These are phyloP conservation scores for Omphaloscelis lunosa DNA, from an alignment of 2,888 invertebrate species.

Conservation along the genomic window DNA sequence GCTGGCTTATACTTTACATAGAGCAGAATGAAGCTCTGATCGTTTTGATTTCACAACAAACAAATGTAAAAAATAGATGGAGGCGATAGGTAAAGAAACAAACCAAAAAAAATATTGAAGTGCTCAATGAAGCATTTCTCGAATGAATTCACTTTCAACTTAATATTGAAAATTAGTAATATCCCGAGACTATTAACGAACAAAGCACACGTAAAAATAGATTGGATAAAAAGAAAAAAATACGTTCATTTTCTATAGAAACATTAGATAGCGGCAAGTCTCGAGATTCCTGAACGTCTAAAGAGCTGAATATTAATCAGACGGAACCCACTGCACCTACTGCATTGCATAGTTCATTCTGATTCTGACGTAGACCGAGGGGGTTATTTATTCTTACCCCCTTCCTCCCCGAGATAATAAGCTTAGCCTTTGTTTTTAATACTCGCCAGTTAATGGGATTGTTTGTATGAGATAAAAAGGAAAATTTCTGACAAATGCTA, in stretches of 20 bases:
- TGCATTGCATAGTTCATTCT: slow-evolving; percentile 37
- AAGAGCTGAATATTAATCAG: slow-evolving; percentile 64
- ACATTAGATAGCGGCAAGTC: slow-evolving; percentile 30
- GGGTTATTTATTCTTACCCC: slow-evolving; percentile 63
- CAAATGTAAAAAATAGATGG: not conserved
- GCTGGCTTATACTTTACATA: slow-evolving; percentile 23
- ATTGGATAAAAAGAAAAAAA: slow-evolving; percentile 14
- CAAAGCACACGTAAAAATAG: slow-evolving; percentile 33
- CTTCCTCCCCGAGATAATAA: slow-evolving; percentile 62
- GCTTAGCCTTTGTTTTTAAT: slow-evolving; percentile 70
- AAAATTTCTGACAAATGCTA: slow-evolving; percentile 52
- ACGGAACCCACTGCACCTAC: slow-evolving; percentile 50
- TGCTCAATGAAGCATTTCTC: not conserved
- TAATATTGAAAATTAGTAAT: slow-evolving; percentile 4
- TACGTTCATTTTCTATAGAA: slow-evolving; percentile 41
- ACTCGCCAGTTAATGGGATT: slow-evolving; percentile 62
- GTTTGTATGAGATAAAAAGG: slow-evolving; percentile 56
- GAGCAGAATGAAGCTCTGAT: not conserved
- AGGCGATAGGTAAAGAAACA: not conserved
- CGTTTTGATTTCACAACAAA: slow-evolving; percentile 6
- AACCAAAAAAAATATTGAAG: not conserved
- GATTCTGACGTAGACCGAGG: slow-evolving; percentile 43
- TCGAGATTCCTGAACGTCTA: slow-evolving; percentile 37
- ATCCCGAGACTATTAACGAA: not conserved
- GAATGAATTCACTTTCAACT: slow-evolving; percentile 4